A percentile compares a stretch with the other conserved stretches of the same genome.
Conservation (phyloP, 2,113 vertebrate genomes). For the Mola mola region DNA sequence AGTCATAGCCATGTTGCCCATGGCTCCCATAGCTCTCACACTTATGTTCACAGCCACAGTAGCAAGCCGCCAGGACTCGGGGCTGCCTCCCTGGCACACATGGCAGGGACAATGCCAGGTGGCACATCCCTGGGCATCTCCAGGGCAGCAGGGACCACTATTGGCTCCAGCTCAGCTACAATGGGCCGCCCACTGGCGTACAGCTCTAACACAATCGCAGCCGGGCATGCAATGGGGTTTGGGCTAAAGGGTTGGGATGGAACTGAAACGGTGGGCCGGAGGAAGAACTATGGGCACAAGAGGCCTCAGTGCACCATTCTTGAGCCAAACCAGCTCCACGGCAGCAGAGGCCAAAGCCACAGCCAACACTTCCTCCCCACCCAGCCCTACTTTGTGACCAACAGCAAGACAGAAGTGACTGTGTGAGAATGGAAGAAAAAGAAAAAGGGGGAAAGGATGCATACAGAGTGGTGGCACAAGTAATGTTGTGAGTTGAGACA, state of each 20-base stretch:
- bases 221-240: constrained; percentile 66
- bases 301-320: constrained; percentile 86
- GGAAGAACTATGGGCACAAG: constrained; percentile 89
- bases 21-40: constrained; percentile 57
- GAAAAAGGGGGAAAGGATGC: constrained; percentile 48
- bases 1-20: constrained; percentile 56
- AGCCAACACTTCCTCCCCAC: constrained; percentile 92
- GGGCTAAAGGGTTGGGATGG: constrained; percentile 91
- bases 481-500: constrained; percentile 44
- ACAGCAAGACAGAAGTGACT: constrained; percentile 99
- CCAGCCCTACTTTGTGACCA: constrained; percentile 98
- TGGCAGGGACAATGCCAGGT: constrained; percentile 76
- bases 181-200: constrained; percentile 89
- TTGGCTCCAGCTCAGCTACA: constrained; percentile 66
- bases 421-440: constrained; percentile 84
- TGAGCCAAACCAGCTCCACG: constrained; percentile 89
- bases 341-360: constrained; percentile 81
- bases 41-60: constrained; percentile 69
- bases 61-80: constrained; percentile 72
- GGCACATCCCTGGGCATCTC: constrained; percentile 72
- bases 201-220: constrained; percentile 86
- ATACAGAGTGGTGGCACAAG: constrained; percentile 43
- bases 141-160: constrained; percentile 55
- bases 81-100: constrained; percentile 69
- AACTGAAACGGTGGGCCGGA: constrained; percentile 89